Conservation (phyloP, 2,113 vertebrate species). For the Gobio gobio region DNA sequence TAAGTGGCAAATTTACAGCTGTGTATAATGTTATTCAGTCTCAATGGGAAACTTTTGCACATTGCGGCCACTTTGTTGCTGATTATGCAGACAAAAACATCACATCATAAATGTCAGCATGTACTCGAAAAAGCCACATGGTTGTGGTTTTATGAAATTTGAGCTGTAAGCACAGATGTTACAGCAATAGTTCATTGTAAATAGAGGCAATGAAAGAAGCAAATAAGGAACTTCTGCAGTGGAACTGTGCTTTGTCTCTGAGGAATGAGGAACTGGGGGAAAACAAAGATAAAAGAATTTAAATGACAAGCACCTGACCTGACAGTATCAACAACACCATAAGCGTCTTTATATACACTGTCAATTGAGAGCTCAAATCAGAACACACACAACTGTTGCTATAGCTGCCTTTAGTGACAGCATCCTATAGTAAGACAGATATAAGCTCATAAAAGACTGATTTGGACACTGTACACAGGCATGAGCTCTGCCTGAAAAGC, state of each 20-base stretch:
- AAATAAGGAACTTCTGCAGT: neutral
- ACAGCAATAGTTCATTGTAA: slow-evolving; percentile 6
- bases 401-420: neutral
- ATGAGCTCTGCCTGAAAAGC: neutral
- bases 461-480: neutral
- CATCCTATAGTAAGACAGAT: neutral
- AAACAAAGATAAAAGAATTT: neutral
- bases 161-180: slow-evolving; percentile 6
- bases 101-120: neutral
- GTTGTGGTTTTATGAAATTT: slow-evolving; percentile 13
- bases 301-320: slow-evolving; percentile 7
- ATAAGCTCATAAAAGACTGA: neutral
- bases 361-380: neutral
- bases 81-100: slow-evolving; percentile 1
- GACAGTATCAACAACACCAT: slow-evolving; percentile 18
- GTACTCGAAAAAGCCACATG: neutral
- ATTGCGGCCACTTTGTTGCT: slow-evolving; percentile 14
- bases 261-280: neutral
- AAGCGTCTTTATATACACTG: slow-evolving; percentile 2
- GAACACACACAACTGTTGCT: neutral
- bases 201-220: neutral
- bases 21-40: neutral
- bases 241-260: neutral
- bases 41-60: neutral
- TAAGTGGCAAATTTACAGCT: slow-evolving; percentile 18